These are phyloP conservation scores for Eucidaris tribuloides DNA, from an alignment of 35 echinoderm and acorn worm genomes.

Conservation along the genomic window DNA sequence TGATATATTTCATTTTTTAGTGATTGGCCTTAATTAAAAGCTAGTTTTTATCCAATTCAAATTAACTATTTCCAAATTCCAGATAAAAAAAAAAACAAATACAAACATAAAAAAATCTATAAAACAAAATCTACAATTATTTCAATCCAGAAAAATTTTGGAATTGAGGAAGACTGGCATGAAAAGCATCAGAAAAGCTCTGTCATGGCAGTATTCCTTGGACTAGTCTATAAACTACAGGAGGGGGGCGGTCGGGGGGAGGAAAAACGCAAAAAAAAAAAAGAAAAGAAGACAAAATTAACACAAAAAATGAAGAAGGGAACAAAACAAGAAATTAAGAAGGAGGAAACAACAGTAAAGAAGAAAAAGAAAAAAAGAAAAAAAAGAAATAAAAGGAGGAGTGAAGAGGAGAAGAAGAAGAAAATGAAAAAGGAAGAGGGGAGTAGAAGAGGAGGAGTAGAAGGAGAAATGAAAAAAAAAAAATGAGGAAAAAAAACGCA, in stretches of 20 bases:
- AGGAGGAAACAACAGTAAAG: background rate
- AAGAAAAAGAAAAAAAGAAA: background rate
- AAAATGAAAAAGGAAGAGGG: background rate
- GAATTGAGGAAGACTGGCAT: too few species aligned
- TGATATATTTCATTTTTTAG: too few species aligned
- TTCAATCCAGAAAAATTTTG: too few species aligned
- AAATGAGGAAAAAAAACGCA: background rate
- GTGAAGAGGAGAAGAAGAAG: background rate
- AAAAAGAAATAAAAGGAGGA: background rate
- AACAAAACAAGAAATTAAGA: background rate
- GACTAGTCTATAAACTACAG: too few species aligned
- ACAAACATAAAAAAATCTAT: too few species aligned
- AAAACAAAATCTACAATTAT: too few species aligned
- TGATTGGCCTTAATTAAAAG: too few species aligned
- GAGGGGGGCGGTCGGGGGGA: background rate
- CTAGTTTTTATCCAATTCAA: too few species aligned
- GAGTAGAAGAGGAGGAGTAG: background rate
- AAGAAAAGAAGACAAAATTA: background rate
- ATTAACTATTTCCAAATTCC: too few species aligned
- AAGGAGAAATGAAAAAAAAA: background rate
- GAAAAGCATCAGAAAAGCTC: too few species aligned
- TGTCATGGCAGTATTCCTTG: too few species aligned
- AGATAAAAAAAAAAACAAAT: too few species aligned
- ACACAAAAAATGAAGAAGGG: background rate
- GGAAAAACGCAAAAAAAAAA: background rate